Base-by-base conservation (phyloP, 2,888 invertebrate genomes). In the Hydrotaea cyrtoneurina region DNA sequence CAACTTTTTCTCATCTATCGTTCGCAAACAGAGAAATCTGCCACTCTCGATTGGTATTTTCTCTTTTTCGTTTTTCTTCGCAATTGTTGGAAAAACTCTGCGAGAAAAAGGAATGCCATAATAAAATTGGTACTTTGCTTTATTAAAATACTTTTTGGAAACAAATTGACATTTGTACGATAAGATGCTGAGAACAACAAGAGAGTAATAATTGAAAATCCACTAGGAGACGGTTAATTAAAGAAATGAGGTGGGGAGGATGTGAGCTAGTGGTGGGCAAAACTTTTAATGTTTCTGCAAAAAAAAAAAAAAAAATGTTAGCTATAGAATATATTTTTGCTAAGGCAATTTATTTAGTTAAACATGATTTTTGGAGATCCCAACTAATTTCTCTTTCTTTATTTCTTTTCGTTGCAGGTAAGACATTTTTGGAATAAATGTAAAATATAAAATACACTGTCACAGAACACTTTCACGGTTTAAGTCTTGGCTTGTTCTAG, bases 91-190 rank as follows among this genome's bases (percentile, higher is more conserved):
- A 10, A 55, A 19, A 55, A 55, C 21, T 21, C 10, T 21, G 21
- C 55, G 11, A 23, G 53, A 19, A 53, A 23, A 55, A 23, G 21
- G 21, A 21, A 23, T 10, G 10, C 15, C 15, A 46, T n/a, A 50
- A 46, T 50, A 71, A 71, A 50, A 71, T 26, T 71, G 26, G n/a
- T 26, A 26, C 31, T 57, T 75, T 17, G 17, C 10, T 31, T 80
- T 80, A 84, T 84, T 84, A 73, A 84, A 84, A 80, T 84, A 81
- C 80, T 84, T 84, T n/a, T 78, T 72, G 55, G 59, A 78, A 59
- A 59, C 57, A 81, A 71, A 75, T 81, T 78, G 78, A 81, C 80
- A 84, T 78, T 80, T 66, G 57, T 75, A 17, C n/a, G n/a, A 13
- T 59, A n/a, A 46, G 39, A 50, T 39, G 53, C 31, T n/a, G 15